Evolutionary conservation across 2,888 invertebrate species (phyloP).

Genomic region (Antheraea assamensis): DNA sequence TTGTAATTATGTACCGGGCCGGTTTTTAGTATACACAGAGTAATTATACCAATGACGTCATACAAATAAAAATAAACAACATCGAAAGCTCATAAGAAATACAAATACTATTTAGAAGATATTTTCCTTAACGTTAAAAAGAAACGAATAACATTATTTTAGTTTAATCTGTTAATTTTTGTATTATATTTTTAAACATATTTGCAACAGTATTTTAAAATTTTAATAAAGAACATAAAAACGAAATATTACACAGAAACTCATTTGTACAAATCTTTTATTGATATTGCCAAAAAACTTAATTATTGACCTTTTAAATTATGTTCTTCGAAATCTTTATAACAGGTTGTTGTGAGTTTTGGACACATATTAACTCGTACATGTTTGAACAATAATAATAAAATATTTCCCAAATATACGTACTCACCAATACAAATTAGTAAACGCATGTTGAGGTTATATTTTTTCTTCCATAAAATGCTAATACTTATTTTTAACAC

Average conservation of each 20-base stretch:
- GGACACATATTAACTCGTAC: not conserved
- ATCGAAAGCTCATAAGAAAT: not conserved
- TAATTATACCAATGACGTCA: not conserved
- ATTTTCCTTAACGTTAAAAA: not conserved
- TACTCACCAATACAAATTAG: constrained; percentile 29
- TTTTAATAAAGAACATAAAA: not conserved
- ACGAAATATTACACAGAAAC: not conserved
- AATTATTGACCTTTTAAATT: constrained; percentile 5
- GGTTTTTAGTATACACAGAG: not conserved
- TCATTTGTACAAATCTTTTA: not conserved
- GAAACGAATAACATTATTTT: not conserved
- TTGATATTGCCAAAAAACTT: not conserved
- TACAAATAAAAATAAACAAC: not conserved
- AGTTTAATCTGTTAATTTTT: not conserved
- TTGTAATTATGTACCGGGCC: not conserved
- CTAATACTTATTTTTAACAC: not conserved
- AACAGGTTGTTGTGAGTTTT: constrained; percentile 3
- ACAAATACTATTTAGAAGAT: not conserved
- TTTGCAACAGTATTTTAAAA: no score
- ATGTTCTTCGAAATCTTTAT: not conserved
- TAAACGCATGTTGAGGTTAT: constrained; percentile 29
- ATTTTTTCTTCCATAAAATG: not conserved
- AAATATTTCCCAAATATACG: constrained; percentile 2
- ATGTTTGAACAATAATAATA: not conserved
- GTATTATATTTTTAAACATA: not conserved